A percentile compares a stretch with the other conserved stretches of the same genome.
These are phyloP conservation scores for Phaethornis superciliosus DNA, from an alignment of 2,113 vertebrate species.

Conservation along the genomic window DNA sequence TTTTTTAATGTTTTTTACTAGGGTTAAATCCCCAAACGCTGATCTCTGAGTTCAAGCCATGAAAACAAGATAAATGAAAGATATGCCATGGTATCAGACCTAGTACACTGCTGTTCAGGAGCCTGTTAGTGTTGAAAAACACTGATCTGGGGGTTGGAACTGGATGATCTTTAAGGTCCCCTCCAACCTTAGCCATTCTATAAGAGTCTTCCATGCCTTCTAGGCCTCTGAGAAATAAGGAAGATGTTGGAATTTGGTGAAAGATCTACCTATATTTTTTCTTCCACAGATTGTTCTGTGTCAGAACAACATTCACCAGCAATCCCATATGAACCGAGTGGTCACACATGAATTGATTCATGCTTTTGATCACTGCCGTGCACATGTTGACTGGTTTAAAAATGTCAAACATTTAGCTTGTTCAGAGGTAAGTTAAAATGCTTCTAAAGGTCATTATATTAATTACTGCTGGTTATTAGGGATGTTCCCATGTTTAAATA, in stretches of 20 bases:
- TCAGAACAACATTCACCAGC: constrained; percentile 93
- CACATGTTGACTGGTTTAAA: constrained; percentile 94
- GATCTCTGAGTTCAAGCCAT: not conserved
- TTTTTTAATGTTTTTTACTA: not conserved
- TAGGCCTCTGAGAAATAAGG: not conserved
- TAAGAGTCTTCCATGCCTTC: not conserved
- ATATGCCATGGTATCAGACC: not conserved
- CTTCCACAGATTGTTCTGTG: constrained; percentile 91
- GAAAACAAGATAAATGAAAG: not conserved
- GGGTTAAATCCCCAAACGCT: not conserved
- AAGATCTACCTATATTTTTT: not conserved
- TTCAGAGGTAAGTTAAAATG: constrained; percentile 86
- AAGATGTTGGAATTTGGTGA: not conserved
- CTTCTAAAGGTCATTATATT: not conserved
- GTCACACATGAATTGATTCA: constrained; percentile 96
- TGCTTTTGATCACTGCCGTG: constrained; percentile 95
- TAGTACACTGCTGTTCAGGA: not conserved
- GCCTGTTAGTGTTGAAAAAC: not conserved
- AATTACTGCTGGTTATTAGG: not conserved
- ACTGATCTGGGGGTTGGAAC: no score
- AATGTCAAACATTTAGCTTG: constrained; percentile 91
- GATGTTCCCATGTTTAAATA: not conserved
- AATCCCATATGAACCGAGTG: constrained; percentile 93
- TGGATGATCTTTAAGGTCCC: no score
- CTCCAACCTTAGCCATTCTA: no score